Evolutionary conservation across 2,797 vertebrate genomes (phyloP), one percentile per base, ranked within the genome.

Genomic region (Bradypus variegatus): DNA sequence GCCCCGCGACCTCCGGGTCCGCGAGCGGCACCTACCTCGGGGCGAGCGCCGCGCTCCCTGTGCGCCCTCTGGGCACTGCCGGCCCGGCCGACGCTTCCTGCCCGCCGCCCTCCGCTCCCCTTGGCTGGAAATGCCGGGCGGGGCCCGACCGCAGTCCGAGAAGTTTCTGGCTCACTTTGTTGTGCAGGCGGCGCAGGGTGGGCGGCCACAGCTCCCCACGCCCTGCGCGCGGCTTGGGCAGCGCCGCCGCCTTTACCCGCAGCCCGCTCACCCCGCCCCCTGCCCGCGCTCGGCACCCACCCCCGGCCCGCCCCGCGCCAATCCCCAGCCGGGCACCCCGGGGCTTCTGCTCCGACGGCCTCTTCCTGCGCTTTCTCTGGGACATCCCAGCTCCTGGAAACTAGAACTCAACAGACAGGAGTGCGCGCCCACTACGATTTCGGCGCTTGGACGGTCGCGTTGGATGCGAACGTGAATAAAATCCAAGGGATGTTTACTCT

Each of bases 1-100:
- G 15, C 33, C 65, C 41, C 45, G 73, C 73, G 73, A 41, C 73
- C 45, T n/a, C 48, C 65, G 76, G 29, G 38, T 67, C 73, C 50
- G 65, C 80, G 72, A 58, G 76, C 29, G 2, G 60, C 60, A 33
- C 84, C 92, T 94, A 94, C 96, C 96, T 95, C 95, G 79, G 1
- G 94, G 8, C 86, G 73, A 82, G 69, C 75, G 65, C 53, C 58
- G 18, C 21, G 58, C 58, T 58, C 58, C 38, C 92, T 87, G 25
- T 58, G 36, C 50, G 93, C 83, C 48, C 83, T n/a, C 55, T 64
- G 87, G 50, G 16, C 53, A 50, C 86, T 79, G 84, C 21, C 64
- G 23, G 60, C 93, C 89, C 69, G 2, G 9, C 13, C 81, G 18
- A 8, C 8, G 21, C 7, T 14, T 12, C 69, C 11, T 38, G 13